Base-by-base conservation (phyloP, 1,140 invertebrate species). In the Neodiprion lecontei region DNA sequence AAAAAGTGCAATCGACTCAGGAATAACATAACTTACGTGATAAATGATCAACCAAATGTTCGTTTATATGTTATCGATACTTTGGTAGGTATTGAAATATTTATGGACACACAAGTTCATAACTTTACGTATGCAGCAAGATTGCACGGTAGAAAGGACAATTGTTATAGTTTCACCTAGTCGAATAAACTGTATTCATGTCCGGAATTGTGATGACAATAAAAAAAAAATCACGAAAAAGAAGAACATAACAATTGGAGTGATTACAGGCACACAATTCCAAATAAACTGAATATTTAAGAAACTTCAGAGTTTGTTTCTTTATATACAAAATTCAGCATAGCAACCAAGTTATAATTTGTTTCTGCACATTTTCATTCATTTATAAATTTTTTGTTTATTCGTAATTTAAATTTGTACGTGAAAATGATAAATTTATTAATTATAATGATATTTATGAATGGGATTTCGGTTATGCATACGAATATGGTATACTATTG, bases 251-350 rank as follows among this genome's bases (percentile, higher is more conserved):
- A 40, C 28, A 61, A 14, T 61, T 61, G 11, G n/a, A 61, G n/a
- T 61, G 11, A 61, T 61, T 12, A 61, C 11, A 61, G 53, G 53
- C 53, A 61, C 53, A 3, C 7, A 17, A 61, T 61, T 61, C 53
- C 53, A 61, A 61, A 61, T 61, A 61, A 5, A 61, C 53, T 61
- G 53, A 61, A 61, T 61, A 61, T 7, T 61, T 61, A 61, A 61
- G 53, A 61, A 61, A 61, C 53, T 61, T 61, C 11, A 61, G 53
- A 61, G 53, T 61, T 61, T 61, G 53, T 61, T 61, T 61, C 53
- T 61, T 14, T 61, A 17, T 17, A 61, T 14, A 61, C 53, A 9
- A 61, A 61, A 61, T 40, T 40, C 28, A 40, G 28, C 28, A 61
- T 11, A 61, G n/a, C 53, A 61, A 61, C 53, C 53, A 61, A 61